Evolutionary conservation across 1,140 invertebrate genomes (phyloP).

Genomic region (Solen grandis): DNA sequence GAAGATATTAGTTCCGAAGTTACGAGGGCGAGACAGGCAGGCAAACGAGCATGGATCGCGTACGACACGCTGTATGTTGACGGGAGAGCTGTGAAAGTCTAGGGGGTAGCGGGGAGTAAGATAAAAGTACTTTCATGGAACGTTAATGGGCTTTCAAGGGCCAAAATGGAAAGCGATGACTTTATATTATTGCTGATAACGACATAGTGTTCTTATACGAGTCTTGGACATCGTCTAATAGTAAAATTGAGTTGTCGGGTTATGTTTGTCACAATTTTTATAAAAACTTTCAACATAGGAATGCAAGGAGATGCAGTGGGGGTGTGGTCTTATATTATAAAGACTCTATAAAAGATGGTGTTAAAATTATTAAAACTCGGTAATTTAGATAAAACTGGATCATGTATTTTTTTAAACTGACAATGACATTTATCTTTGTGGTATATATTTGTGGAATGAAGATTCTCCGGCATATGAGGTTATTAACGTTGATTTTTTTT

Average conservation of each 20-base stretch:
- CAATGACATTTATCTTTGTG: not conserved
- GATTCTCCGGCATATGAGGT: not conserved
- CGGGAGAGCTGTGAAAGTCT: not conserved
- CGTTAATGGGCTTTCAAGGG: conserved; percentile 9
- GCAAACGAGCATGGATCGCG: conserved; percentile 21
- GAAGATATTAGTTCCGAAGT: conserved; percentile 9
- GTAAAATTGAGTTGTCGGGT: not conserved
- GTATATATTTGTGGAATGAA: not conserved
- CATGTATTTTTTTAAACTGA: not conserved
- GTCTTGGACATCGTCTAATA: conserved; percentile 10
- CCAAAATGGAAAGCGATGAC: not conserved
- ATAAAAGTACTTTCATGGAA: not conserved
- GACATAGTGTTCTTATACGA: conserved; percentile 33
- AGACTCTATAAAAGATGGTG: not conserved
- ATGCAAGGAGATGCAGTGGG: not conserved
- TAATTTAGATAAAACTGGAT: not conserved
- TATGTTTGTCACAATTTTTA: not conserved
- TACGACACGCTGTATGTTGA: conserved; percentile 44
- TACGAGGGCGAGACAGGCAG: conserved; percentile 10
- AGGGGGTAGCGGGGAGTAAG: conserved; percentile 17
- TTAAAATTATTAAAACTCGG: not conserved
- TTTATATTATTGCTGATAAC: conserved; percentile 15
- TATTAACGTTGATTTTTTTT: not conserved
- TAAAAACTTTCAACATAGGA: conserved; percentile 26
- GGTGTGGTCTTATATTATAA: conserved; percentile 15